phyloP scores from a whole-genome alignment of 2,888 invertebrate species.

The Blera fallax region DNA sequence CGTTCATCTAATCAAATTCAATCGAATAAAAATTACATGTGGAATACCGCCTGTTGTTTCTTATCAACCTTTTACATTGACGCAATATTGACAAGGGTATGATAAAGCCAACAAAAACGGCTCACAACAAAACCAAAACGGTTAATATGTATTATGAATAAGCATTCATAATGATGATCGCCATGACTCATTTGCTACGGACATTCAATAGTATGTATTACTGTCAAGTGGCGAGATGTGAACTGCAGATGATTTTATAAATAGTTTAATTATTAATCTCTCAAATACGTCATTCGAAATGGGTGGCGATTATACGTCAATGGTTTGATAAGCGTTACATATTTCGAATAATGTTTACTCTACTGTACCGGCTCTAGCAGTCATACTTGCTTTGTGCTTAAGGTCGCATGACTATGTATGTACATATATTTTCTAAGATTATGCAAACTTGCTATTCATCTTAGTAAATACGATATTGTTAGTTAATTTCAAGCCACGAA shows the following conservation, averaged over 20 bases:
- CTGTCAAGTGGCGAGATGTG: background rate
- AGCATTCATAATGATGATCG: background rate
- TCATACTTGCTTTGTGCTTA: background rate
- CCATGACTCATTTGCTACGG: background rate
- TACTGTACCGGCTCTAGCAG: background rate
- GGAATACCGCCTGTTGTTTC: too few relatives aligned
- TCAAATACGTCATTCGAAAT: conserved; percentile 24
- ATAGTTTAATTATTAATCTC: conserved; percentile 16
- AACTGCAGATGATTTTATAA: conserved; percentile 5
- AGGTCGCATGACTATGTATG: background rate
- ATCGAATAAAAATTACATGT: background rate
- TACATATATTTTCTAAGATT: background rate
- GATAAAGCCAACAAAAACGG: background rate
- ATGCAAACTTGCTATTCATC: background rate
- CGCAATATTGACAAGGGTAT: background rate
- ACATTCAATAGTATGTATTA: background rate
- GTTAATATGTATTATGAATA: background rate
- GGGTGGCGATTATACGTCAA: background rate
- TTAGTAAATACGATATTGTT: background rate
- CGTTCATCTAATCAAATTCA: background rate
- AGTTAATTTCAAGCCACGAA: background rate
- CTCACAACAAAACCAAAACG: background rate
- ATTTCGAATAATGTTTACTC: background rate
- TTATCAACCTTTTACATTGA: conserved; percentile 10
- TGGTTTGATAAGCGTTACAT: conserved; percentile 13